Evolutionary conservation across 2,113 vertebrate species (phyloP).

Genomic region (Atherinomorus stipes): DNA sequence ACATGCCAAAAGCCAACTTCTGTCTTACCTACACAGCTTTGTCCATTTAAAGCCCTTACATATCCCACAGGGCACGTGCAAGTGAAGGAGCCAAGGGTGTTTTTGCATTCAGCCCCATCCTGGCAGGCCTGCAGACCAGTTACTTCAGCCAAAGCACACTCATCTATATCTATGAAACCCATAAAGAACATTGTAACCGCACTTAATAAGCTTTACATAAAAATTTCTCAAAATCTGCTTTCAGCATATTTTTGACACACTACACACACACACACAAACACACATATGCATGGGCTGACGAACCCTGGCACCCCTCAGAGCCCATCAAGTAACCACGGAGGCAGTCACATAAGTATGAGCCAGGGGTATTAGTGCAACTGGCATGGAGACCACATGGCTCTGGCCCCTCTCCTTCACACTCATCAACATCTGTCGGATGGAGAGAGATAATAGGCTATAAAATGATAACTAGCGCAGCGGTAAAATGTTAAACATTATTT

Average conservation of each 20-base stretch:
- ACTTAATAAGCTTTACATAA: not conserved
- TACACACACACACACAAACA: constrained; percentile 17
- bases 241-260: rapidly evolving
- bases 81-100: constrained; percentile 82
- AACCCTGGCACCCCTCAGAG: constrained; percentile 79
- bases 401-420: constrained; percentile 69
- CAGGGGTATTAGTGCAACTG: constrained; percentile 80
- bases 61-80: constrained; percentile 81
- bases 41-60: constrained; percentile 72
- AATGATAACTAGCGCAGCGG: not conserved
- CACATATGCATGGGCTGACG: constrained; percentile 43
- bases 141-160: constrained; percentile 81
- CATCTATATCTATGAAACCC: constrained; percentile 80
- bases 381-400: constrained; percentile 77
- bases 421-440: constrained; percentile 78
- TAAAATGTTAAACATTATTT: constrained; percentile 8
- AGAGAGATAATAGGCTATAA: not conserved
- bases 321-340: constrained; percentile 81
- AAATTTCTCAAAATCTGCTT: constrained; percentile 2
- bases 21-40: constrained; percentile 80
- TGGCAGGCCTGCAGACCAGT: constrained; percentile 82
- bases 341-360: constrained; percentile 82
- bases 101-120: constrained; percentile 71
- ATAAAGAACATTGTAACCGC: constrained; percentile 3
- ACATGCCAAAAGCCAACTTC: not conserved